A percentile compares a stretch with the other conserved stretches of the same genome.
phyloP scores from a whole-genome alignment of 2,888 invertebrate genomes.

The Drosophila eohydei region DNA sequence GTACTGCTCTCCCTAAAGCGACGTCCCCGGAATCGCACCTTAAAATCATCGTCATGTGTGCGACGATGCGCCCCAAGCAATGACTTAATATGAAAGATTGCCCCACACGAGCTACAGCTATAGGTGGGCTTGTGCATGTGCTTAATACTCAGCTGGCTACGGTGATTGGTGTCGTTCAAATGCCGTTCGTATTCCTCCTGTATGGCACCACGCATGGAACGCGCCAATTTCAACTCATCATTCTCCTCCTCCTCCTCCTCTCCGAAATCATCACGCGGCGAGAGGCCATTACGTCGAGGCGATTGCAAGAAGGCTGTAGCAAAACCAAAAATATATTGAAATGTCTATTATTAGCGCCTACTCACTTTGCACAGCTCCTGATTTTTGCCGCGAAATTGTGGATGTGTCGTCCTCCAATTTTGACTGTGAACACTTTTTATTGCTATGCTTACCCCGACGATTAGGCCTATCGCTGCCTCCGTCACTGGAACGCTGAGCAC shows the following conservation, averaged over 20 bases:
- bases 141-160: constrained; percentile 29
- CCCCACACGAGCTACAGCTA: constrained; percentile 58
- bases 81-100: constrained; percentile 64
- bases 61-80: constrained; percentile 61
- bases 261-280: constrained; percentile 47
- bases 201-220: constrained; percentile 8
- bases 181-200: constrained; percentile 25
- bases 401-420: constrained; percentile 20
- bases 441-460: constrained; percentile 24
- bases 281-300: constrained; percentile 63
- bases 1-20: constrained; percentile 15
- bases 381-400: not conserved
- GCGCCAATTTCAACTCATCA: constrained; percentile 1
- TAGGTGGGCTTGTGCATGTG: constrained; percentile 39
- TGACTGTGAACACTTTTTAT: constrained; percentile 9
- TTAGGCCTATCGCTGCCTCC: not conserved
- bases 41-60: constrained; percentile 64
- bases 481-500: constrained; percentile 29
- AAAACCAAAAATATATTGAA: not conserved
- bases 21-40: constrained; percentile 43
- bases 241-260: constrained; percentile 32
- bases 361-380: constrained; percentile 28
- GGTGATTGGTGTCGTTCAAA: not conserved
- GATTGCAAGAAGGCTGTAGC: constrained; percentile 40
- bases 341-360: not conserved